Percentiles rank a stretch among this genome's conserved stretches.
phyloP scores from a whole-genome alignment of 2,888 invertebrate species.

The Creontiades dilutus region DNA sequence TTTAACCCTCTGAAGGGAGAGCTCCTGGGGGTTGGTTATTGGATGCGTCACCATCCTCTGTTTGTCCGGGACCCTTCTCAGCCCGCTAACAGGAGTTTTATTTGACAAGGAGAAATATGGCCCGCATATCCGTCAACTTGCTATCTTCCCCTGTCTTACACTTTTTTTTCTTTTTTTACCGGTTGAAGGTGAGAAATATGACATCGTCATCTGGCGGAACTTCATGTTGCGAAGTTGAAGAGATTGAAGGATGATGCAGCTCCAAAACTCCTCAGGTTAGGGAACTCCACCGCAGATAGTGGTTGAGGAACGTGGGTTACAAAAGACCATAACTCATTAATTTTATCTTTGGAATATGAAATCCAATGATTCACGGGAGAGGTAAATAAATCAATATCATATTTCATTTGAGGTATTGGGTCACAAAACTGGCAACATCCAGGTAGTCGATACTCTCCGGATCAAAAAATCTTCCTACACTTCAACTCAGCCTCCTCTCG shows the following conservation, averaged over 20 bases:
- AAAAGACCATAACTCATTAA: too few species aligned
- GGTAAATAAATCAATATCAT: too few species aligned
- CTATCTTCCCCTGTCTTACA: background rate
- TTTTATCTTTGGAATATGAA: too few species aligned
- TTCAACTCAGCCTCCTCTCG: too few species aligned
- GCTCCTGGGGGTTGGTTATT: background rate
- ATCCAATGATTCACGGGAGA: too few species aligned
- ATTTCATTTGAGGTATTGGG: too few species aligned
- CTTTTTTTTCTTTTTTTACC: constrained; percentile 7
- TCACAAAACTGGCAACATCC: too few species aligned
- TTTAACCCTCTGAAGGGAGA: background rate
- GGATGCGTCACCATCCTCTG: constrained; percentile 23
- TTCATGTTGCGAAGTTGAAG: background rate
- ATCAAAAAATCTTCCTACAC: too few species aligned
- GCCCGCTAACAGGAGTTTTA: constrained; percentile 26
- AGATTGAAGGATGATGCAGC: background rate
- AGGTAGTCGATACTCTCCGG: too few species aligned
- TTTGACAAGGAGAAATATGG: constrained; percentile 42
- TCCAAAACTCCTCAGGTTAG: too few species aligned
- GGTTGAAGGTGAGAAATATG: background rate
- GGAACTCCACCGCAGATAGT: too few species aligned
- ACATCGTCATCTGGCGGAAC: background rate
- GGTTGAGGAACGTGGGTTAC: too few species aligned
- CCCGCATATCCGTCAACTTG: background rate
- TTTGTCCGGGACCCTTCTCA: background rate